These are phyloP conservation scores for Hesperia comma DNA, from an alignment of 2,888 invertebrate species.

Conservation along the genomic window DNA sequence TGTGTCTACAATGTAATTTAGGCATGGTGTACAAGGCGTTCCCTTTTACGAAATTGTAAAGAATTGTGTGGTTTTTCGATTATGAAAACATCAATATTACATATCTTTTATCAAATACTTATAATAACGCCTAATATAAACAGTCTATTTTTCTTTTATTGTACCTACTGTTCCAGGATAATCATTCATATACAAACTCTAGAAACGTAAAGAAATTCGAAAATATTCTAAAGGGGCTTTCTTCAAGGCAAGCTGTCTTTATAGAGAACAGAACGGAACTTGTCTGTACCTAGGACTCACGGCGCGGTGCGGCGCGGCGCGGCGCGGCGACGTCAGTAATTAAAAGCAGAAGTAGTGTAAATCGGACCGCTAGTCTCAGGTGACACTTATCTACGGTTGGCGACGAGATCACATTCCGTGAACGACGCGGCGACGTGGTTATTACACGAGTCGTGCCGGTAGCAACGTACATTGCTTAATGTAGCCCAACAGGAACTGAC, in stretches of 20 bases:
- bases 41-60: too few species aligned
- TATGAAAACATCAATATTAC: too few species aligned
- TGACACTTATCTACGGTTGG: slow-evolving; percentile 74
- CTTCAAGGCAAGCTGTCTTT: slow-evolving; percentile 7
- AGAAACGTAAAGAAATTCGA: slow-evolving; percentile 1
- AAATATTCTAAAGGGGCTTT: background rate
- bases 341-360: slow-evolving; percentile 78
- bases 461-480: slow-evolving; percentile 4
- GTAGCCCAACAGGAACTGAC: slow-evolving; percentile 12
- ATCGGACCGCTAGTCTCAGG: slow-evolving; percentile 67
- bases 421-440: slow-evolving; percentile 56
- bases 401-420: slow-evolving; percentile 53
- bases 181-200: too few species aligned
- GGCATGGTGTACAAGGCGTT: background rate
- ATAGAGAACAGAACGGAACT: background rate
- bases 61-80: too few species aligned
- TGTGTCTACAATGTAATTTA: background rate
- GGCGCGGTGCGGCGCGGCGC: too few species aligned
- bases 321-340: slow-evolving; percentile 51
- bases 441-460: slow-evolving; percentile 20
- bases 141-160: too few species aligned
- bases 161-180: too few species aligned
- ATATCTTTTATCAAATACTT: too few species aligned
- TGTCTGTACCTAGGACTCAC: background rate
- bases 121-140: too few species aligned